phyloP scores from a whole-genome alignment of 1,140 invertebrate genomes.

The Drosophila erecta region DNA sequence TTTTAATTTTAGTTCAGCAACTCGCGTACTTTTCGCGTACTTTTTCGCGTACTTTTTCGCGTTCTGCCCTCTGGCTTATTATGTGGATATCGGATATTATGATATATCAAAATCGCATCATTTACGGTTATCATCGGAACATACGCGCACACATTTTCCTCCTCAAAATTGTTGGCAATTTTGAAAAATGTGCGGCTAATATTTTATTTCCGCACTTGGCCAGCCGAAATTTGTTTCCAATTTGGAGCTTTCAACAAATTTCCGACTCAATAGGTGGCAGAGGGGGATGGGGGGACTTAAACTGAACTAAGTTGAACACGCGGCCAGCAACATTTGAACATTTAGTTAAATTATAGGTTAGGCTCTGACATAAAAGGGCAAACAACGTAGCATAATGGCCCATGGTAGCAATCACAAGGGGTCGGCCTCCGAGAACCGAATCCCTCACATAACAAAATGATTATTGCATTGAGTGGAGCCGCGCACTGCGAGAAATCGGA shows the following conservation, averaged over 20 bases:
- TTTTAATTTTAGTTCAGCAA: constrained; percentile 57
- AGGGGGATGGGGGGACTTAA: background rate
- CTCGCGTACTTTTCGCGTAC: no score
- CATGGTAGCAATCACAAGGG: constrained; percentile 73
- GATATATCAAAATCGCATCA: constrained; percentile 44
- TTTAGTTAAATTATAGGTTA: constrained; percentile 83
- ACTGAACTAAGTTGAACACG: constrained; percentile 32
- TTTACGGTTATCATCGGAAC: constrained; percentile 10
- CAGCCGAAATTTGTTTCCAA: constrained; percentile 71
- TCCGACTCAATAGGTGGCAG: constrained; percentile 17
- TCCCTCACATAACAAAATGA: constrained; percentile 69
- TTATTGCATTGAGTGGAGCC: constrained; percentile 65
- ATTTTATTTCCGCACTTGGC: constrained; percentile 80
- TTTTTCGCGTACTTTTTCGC: background rate
- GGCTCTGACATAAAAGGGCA: constrained; percentile 81
- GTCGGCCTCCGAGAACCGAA: constrained; percentile 24
- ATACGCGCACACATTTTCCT: no score
- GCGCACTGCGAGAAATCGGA: constrained; percentile 3
- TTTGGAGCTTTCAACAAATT: constrained; percentile 75
- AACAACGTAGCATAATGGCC: constrained; percentile 80
- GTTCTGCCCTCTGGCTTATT: constrained; percentile 11
- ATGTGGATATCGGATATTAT: constrained; percentile 9
- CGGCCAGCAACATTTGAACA: constrained; percentile 74
- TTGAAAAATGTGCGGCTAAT: constrained; percentile 67
- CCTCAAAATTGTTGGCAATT: constrained; percentile 58